phyloP scores from a whole-genome alignment of 2,113 vertebrate genomes.

The Murina feae region DNA sequence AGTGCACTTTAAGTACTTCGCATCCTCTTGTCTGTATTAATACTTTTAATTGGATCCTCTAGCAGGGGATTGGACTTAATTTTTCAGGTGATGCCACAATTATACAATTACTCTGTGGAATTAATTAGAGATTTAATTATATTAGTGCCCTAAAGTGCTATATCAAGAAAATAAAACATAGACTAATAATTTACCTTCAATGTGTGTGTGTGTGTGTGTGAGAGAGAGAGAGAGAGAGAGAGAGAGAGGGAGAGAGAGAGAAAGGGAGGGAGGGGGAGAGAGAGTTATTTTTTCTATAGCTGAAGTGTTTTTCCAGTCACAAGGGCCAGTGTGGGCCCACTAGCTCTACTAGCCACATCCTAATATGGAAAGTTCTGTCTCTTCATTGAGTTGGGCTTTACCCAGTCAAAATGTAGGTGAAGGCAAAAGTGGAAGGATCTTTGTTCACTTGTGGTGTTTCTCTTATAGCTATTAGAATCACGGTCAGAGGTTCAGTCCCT shows the following conservation, averaged over 20 bases:
- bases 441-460: background rate
- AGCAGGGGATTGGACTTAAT: constrained; percentile 47
- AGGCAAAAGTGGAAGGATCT: background rate
- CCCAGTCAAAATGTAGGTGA: background rate
- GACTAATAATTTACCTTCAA: background rate
- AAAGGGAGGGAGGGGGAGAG: no score
- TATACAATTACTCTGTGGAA: constrained; percentile 35
- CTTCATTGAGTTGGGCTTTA: background rate
- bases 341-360: background rate
- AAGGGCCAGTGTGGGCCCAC: background rate
- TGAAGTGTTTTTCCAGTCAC: background rate
- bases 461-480: background rate
- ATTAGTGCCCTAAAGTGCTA: constrained; percentile 41
- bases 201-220: background rate
- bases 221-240: no score
- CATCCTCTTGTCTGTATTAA: constrained; percentile 26
- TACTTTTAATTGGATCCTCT: constrained; percentile 53
- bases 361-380: background rate
- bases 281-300: background rate
- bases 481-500: background rate
- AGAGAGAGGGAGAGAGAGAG: no score
- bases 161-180: constrained; percentile 45
- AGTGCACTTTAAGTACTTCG: constrained; percentile 47
- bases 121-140: constrained; percentile 63
- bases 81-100: constrained; percentile 54